A percentile compares a stretch with the other conserved stretches of the same genome.
Evolutionary conservation across 2,113 vertebrate species (phyloP).

Genomic region (Rhinoptilus africanus): DNA sequence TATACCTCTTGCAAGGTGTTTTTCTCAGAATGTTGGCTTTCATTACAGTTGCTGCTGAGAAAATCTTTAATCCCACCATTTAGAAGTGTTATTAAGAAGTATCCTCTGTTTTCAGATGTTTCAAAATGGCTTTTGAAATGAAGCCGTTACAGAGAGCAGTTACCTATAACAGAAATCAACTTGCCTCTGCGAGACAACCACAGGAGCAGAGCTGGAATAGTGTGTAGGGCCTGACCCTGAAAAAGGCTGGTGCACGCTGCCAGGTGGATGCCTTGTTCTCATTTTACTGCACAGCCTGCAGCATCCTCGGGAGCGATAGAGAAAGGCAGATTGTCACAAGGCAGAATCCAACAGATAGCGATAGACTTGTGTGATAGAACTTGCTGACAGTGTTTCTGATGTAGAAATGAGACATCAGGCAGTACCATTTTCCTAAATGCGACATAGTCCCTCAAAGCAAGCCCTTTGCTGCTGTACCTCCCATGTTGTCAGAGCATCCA

Average conservation of each 20-base stretch:
- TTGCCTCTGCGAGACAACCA: not conserved
- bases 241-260: not conserved
- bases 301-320: not conserved
- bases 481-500: rapidly evolving
- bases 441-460: not conserved
- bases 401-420: not conserved
- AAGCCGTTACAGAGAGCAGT: not conserved
- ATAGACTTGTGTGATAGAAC: not conserved
- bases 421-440: not conserved
- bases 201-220: not conserved
- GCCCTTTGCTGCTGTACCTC: not conserved
- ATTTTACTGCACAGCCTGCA: not conserved
- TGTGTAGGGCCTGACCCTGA: not conserved
- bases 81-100: not conserved
- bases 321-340: not conserved
- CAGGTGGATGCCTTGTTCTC: not conserved
- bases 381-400: not conserved
- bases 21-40: constrained; percentile 20
- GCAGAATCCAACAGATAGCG: not conserved
- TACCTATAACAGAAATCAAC: not conserved
- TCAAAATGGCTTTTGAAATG: not conserved
- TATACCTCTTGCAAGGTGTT: not conserved
- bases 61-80: constrained; percentile 15
- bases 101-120: not conserved
- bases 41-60: not conserved